These are phyloP conservation scores for Limnephilus marmoratus DNA, from an alignment of 2,888 invertebrate species.

Conservation along the genomic window DNA sequence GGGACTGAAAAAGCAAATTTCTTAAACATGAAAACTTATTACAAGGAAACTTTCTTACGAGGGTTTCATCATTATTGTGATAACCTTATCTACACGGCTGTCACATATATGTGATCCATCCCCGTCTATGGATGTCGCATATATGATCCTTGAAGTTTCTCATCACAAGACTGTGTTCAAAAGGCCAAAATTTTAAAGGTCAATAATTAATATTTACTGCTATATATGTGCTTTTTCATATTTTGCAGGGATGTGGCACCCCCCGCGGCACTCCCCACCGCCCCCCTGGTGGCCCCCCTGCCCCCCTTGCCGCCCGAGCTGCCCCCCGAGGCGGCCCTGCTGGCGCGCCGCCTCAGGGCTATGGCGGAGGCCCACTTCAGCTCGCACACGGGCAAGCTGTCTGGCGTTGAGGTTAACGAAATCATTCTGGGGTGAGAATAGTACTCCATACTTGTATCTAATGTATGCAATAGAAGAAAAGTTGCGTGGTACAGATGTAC, in stretches of 20 bases:
- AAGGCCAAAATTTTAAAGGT: too few relatives aligned
- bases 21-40: too few relatives aligned
- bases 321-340: conserved; percentile 56
- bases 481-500: background rate
- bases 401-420: conserved; percentile 64
- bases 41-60: too few relatives aligned
- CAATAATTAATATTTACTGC: too few relatives aligned
- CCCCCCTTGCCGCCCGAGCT: conserved; percentile 49
- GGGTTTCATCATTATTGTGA: too few relatives aligned
- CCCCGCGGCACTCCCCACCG: background rate
- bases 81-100: too few relatives aligned
- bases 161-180: too few relatives aligned
- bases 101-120: too few relatives aligned
- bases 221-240: background rate
- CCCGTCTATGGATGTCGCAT: too few relatives aligned
- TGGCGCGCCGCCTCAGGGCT: conserved; percentile 52
- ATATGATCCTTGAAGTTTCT: too few relatives aligned
- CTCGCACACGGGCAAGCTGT: conserved; percentile 63
- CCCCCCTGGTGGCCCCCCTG: conserved; percentile 42
- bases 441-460: too few relatives aligned
- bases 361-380: conserved; percentile 62
- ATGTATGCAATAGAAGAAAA: background rate
- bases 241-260: conserved; percentile 59
- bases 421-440: conserved; percentile 62
- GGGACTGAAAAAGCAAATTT: too few relatives aligned